A percentile compares a stretch with the other conserved stretches of the same genome.
phyloP scores from a whole-genome alignment of 2,113 vertebrate species.

The Petaurus breviceps region DNA sequence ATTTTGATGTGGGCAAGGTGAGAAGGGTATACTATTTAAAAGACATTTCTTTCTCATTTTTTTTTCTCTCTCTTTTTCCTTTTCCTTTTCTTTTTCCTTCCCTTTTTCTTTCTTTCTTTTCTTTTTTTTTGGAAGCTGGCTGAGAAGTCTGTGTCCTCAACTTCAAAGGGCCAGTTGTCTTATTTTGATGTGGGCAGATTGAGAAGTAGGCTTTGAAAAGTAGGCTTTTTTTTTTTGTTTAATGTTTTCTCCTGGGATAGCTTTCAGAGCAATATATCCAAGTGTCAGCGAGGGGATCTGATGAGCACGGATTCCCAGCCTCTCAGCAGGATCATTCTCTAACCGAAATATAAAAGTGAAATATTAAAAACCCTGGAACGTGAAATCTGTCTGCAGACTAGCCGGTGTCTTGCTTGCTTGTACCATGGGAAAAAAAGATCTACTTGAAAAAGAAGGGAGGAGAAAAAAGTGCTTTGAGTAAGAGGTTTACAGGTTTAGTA shows the following conservation, averaged over 20 bases:
- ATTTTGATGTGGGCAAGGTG: constrained; percentile 75
- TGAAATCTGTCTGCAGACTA: constrained; percentile 81
- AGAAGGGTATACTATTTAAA: constrained; percentile 75
- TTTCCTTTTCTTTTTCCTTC: constrained; percentile 62
- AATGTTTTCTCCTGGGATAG: constrained; percentile 87
- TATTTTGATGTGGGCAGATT: constrained; percentile 89
- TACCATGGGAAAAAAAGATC: constrained; percentile 71
- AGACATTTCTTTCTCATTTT: constrained; percentile 58
- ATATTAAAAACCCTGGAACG: constrained; percentile 87
- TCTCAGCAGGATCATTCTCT: constrained; percentile 87
- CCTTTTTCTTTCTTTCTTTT: rapidly evolving
- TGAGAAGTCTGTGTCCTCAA: constrained; percentile 84
- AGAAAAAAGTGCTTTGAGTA: constrained; percentile 80
- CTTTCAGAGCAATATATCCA: constrained; percentile 84
- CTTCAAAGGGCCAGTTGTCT: constrained; percentile 89
- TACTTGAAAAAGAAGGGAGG: constrained; percentile 73
- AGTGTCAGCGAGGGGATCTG: constrained; percentile 84
- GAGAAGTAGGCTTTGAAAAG: constrained; percentile 87
- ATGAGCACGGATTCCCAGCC: constrained; percentile 83
- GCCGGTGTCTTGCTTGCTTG: constrained; percentile 74
- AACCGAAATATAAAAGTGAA: constrained; percentile 88
- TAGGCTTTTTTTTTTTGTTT: constrained; percentile 82
- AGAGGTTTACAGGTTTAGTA: constrained; percentile 86
- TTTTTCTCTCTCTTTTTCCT: neutral
- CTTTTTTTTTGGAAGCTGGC: constrained; percentile 64